These are phyloP conservation scores for Shargacucullia verbasci DNA, from an alignment of 2,888 invertebrate genomes.

Conservation along the genomic window DNA sequence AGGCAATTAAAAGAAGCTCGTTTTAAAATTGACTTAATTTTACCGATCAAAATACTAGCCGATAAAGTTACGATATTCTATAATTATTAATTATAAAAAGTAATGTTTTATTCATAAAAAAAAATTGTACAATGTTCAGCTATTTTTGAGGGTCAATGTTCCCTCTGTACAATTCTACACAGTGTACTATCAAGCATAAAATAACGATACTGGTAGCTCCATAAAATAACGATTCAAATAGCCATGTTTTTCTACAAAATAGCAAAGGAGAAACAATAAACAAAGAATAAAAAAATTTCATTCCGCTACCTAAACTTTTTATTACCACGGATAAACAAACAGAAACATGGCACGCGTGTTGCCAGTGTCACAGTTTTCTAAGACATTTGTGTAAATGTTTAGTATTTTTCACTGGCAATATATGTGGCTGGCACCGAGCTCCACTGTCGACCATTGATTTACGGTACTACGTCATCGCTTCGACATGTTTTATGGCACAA, in stretches of 20 bases:
- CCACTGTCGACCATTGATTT: conserved; percentile 21
- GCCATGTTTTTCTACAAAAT: neutral
- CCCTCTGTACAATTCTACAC: no score
- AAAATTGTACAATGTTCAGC: no score
- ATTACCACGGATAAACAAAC: conserved; percentile 7
- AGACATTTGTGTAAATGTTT: conserved; percentile 12
- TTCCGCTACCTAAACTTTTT: conserved; percentile 15
- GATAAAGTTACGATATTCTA: no score
- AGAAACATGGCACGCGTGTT: conserved; percentile 18
- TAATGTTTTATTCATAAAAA: no score
- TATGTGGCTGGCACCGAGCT: conserved; percentile 35
- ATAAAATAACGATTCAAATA: neutral
- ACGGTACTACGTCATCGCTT: conserved; percentile 16
- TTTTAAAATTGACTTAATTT: no score
- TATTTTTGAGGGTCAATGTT: no score
- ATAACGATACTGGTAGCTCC: neutral
- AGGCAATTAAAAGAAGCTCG: no score
- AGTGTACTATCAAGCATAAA: no score
- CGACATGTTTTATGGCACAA: conserved; percentile 25
- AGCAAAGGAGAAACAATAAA: neutral
- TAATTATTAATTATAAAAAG: no score
- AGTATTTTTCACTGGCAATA: conserved; percentile 24
- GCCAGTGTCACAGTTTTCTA: conserved; percentile 16
- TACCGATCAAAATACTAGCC: no score
- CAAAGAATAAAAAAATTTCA: neutral